Percentiles rank a stretch among this genome's conserved stretches.
Evolutionary conservation across 2,113 vertebrate genomes (phyloP).

Genomic region (Equus quagga): DNA sequence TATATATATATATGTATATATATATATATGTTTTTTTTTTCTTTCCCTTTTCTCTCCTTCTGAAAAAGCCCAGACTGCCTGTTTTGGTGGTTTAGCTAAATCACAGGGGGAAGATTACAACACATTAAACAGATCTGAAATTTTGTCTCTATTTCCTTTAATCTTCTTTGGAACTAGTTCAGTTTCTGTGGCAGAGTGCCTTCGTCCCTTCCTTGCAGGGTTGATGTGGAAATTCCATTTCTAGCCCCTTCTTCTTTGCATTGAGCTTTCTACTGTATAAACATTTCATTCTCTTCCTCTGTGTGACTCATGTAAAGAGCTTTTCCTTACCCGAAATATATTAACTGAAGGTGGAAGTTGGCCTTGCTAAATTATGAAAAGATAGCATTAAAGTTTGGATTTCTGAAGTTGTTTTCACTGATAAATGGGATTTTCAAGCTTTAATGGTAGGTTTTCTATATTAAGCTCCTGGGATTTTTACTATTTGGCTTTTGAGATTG

Average conservation of each 20-base stretch:
- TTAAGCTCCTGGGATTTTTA: constrained; percentile 31
- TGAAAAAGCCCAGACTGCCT: background rate
- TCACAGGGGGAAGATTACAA: background rate
- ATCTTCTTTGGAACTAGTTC: background rate
- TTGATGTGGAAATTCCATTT: background rate
- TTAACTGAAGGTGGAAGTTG: background rate
- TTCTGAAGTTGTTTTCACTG: constrained; percentile 51
- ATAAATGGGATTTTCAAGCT: constrained; percentile 8
- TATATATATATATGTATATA: no score
- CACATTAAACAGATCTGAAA: background rate
- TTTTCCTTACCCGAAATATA: background rate
- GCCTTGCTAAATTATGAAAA: constrained; percentile 32
- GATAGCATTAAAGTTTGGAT: background rate
- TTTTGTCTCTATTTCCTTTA: constrained; percentile 3
- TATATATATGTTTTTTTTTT: background rate
- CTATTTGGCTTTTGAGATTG: constrained; percentile 19
- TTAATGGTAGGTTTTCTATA: background rate
- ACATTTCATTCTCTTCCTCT: constrained; percentile 20
- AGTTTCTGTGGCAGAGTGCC: background rate
- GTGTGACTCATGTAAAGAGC: background rate
- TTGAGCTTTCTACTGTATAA: background rate
- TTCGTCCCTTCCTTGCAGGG: background rate
- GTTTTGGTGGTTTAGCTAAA: background rate
- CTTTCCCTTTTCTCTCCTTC: background rate
- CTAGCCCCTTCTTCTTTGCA: background rate